Conservation (phyloP, 2,797 vertebrate genomes). For the Chaunax sp. region DNA sequence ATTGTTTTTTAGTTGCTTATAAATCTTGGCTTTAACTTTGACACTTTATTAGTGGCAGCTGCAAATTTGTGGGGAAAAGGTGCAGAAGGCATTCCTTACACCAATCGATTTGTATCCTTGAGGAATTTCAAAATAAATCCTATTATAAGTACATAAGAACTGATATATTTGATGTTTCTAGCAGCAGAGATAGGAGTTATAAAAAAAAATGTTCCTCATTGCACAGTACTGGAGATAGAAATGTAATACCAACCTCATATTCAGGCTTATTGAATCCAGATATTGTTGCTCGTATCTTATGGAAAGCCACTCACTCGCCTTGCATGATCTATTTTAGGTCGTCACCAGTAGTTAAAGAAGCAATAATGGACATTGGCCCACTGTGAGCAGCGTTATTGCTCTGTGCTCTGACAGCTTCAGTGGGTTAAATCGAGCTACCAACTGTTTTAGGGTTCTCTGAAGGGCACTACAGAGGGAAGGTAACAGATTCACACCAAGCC, state of each 20-base stretch:
- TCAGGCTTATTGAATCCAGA: conserved; percentile 38
- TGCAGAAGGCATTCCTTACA: no score
- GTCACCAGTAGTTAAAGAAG: conserved; percentile 46
- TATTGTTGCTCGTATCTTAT: conserved; percentile 37
- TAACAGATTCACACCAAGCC: conserved; percentile 34
- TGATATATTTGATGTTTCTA: conserved; percentile 17
- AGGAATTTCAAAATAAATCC: conserved; percentile 1
- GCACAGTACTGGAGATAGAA: conserved; percentile 4
- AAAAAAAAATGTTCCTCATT: conserved; percentile 11
- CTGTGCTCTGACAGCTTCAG: conserved; percentile 33
- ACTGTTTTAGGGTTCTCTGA: conserved; percentile 55
- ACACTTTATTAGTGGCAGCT: no score
- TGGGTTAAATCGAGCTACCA: conserved; percentile 30
- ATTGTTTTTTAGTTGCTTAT: background rate
- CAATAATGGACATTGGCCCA: conserved; percentile 24
- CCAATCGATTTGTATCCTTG: background rate
- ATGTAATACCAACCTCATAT: conserved; percentile 37
- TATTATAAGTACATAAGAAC: background rate
- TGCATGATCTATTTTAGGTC: conserved; percentile 41
- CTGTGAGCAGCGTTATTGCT: conserved; percentile 44
- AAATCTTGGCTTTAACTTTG: background rate
- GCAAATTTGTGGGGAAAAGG: background rate
- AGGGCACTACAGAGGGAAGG: conserved; percentile 35
- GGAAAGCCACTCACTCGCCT: conserved; percentile 9
- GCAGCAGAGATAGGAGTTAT: conserved; percentile 3